A percentile compares a stretch with the other conserved stretches of the same genome.
Evolutionary conservation across 2,888 invertebrate species (phyloP).

Genomic region (Archaeoteleia sp.): DNA sequence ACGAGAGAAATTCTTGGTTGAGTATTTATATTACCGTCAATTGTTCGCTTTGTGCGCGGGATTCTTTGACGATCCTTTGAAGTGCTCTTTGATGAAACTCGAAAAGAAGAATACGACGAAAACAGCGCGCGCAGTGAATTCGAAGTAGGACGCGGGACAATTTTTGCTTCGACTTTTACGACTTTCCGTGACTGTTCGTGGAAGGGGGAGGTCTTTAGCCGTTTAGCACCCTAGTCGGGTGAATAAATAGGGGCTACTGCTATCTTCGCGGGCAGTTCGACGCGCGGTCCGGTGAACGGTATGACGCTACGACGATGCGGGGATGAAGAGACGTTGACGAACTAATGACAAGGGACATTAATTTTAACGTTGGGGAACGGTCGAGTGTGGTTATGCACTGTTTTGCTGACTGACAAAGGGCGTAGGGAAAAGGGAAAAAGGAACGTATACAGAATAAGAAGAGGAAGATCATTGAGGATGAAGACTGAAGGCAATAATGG

Average conservation of each 20-base stretch:
- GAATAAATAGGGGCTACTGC: slow-evolving; percentile 38
- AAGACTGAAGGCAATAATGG: slow-evolving; percentile 69
- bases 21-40: background rate
- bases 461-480: slow-evolving; percentile 51
- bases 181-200: slow-evolving; percentile 32
- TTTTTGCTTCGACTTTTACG: slow-evolving; percentile 24
- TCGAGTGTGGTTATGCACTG: no score
- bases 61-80: background rate
- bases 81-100: no score
- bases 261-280: slow-evolving; percentile 33
- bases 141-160: slow-evolving; percentile 25
- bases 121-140: background rate
- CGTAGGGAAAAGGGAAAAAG: background rate
- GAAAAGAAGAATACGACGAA: no score
- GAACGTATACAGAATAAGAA: slow-evolving; percentile 5
- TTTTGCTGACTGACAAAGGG: background rate
- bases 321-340: slow-evolving; percentile 6
- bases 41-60: background rate
- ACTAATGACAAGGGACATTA: background rate
- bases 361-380: background rate
- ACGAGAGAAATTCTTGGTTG: background rate
- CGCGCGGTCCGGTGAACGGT: slow-evolving; percentile 26
- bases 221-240: slow-evolving; percentile 44
- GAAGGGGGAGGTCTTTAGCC: slow-evolving; percentile 41
- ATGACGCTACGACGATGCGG: slow-evolving; percentile 24